phyloP scores from a whole-genome alignment of 2,888 invertebrate species.

The Lepidonotus clava region DNA sequence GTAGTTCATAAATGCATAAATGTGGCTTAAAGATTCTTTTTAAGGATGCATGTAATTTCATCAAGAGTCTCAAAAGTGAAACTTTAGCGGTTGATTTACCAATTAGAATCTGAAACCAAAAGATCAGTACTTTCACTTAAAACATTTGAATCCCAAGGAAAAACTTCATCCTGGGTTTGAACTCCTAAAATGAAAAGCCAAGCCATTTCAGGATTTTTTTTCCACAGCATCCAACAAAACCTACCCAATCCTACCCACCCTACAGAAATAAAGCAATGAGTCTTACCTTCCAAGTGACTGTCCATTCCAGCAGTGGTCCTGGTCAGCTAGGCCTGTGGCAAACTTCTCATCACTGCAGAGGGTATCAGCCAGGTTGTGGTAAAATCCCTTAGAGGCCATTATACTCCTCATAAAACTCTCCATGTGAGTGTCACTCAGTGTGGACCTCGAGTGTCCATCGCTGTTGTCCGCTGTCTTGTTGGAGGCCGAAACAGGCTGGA shows the following conservation, averaged over 20 bases:
- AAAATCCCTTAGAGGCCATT: constrained; percentile 67
- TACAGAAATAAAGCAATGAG: neutral
- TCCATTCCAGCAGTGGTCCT: constrained; percentile 70
- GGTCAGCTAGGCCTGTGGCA: constrained; percentile 77
- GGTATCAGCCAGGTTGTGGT: constrained; percentile 67
- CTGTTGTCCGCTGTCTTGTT: neutral
- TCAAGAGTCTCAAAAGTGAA: too few species aligned
- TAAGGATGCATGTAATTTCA: too few species aligned
- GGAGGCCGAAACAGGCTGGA: neutral
- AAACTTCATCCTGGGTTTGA: too few species aligned
- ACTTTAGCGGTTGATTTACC: too few species aligned
- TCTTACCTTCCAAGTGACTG: constrained; percentile 67
- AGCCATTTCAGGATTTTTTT: too few species aligned
- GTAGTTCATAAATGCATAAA: too few species aligned
- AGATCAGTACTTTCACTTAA: too few species aligned
- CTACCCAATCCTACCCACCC: neutral
- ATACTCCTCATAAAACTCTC: constrained; percentile 53
- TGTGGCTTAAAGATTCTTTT: too few species aligned
- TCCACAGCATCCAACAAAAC: too few species aligned
- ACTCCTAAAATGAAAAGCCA: too few species aligned
- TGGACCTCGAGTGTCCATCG: neutral
- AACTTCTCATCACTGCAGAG: constrained; percentile 66
- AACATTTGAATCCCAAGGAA: too few species aligned
- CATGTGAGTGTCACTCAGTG: neutral
- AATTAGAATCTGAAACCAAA: too few species aligned